Evolutionary conservation across 2,113 vertebrate genomes (phyloP).

Genomic region (Cisticola juncidis): DNA sequence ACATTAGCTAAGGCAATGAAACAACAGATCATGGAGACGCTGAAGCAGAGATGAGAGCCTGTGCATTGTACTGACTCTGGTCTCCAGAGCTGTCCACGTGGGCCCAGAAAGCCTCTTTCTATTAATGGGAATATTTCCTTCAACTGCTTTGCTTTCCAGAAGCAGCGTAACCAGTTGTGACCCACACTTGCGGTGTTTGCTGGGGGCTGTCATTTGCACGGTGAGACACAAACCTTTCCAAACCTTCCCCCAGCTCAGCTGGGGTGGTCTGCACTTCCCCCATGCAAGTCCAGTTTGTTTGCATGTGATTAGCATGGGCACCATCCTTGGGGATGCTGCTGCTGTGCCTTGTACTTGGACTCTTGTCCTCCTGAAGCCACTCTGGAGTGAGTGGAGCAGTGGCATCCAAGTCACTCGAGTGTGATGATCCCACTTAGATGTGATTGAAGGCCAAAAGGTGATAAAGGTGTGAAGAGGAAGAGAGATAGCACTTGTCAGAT

Average conservation of each 20-base stretch:
- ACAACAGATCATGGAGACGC: not conserved
- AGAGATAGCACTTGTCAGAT: not conserved
- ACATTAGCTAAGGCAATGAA: not conserved
- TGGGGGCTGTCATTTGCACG: not conserved
- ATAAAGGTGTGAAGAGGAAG: not conserved
- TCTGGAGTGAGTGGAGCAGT: not conserved
- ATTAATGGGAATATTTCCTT: conserved; percentile 3
- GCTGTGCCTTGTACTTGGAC: not conserved
- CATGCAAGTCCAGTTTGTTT: not conserved
- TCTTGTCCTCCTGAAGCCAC: not conserved
- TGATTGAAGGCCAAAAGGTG: not conserved
- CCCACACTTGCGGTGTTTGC: not conserved
- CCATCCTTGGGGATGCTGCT: not conserved
- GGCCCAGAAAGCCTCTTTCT: conserved; percentile 14
- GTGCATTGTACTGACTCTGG: not conserved
- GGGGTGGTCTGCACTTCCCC: not conserved
- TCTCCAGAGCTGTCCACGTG: not conserved
- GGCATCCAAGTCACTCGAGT: fast-evolving
- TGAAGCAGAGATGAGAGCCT: not conserved
- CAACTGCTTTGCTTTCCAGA: conserved; percentile 22
- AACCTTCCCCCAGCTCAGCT: not conserved
- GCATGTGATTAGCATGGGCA: fast-evolving
- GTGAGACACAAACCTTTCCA: not conserved
- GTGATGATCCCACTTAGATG: not conserved
- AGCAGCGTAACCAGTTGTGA: not conserved